Evolutionary conservation across 37 sponge, comb jelly and placozoan species (phyloP).

Genomic region (Axinella damicornis): DNA sequence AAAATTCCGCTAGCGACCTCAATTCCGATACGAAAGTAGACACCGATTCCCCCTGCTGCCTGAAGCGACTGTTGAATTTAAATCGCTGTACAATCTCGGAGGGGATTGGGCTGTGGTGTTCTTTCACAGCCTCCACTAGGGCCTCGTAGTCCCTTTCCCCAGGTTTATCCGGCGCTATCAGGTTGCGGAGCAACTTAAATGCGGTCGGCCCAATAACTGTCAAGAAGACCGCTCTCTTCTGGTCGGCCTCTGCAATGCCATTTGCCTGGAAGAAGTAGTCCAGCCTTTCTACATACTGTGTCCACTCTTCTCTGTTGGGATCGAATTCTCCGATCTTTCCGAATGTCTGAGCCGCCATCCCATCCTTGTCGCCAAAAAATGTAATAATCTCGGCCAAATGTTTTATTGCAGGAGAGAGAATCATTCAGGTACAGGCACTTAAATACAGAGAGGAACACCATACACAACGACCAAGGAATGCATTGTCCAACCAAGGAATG

Average conservation of each 20-base stretch:
- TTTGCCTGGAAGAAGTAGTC: conserved; percentile 25
- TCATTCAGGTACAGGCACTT: no score
- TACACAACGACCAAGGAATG: no score
- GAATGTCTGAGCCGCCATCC: conserved; percentile 8
- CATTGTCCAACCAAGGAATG: no score
- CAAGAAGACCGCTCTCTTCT: conserved; percentile 13
- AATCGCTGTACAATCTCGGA: conserved; percentile 36
- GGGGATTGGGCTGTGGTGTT: conserved; percentile 13
- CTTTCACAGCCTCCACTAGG: conserved; percentile 9
- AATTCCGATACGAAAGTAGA: conserved; percentile 25
- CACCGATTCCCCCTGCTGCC: background rate
- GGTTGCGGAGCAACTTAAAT: conserved; percentile 7
- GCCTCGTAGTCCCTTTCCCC: background rate
- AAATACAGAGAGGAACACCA: no score
- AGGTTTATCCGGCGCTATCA: conserved; percentile 30
- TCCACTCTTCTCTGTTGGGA: conserved; percentile 10
- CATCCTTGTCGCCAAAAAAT: conserved; percentile 6
- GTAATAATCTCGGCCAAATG: no score
- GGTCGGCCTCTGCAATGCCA: conserved; percentile 13
- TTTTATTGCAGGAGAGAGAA: no score
- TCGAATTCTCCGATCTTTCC: conserved; percentile 16
- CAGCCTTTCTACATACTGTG: conserved; percentile 4
- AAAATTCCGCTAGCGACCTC: conserved; percentile 8
- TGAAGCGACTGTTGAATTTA: background rate
- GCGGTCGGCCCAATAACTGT: conserved; percentile 12